Percentiles rank a stretch among this genome's conserved stretches.
phyloP scores from a whole-genome alignment of 2,113 vertebrate genomes.

The Acrocephalus arundinaceus region DNA sequence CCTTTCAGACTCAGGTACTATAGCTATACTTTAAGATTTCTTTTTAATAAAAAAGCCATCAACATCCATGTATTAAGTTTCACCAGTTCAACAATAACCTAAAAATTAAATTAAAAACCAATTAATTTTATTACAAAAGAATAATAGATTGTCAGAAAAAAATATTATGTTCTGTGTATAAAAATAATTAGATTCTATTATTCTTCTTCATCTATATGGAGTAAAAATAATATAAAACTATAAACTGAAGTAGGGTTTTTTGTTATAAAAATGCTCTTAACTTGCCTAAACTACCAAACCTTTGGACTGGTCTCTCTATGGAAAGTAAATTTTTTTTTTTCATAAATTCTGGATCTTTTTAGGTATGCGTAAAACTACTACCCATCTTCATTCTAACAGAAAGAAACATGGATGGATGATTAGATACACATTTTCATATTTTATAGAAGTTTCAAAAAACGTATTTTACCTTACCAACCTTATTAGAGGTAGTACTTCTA shows the following conservation, averaged over 20 bases:
- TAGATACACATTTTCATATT: not conserved
- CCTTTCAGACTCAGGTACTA: not conserved
- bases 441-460: rapidly evolving
- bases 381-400: not conserved
- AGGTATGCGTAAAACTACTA: not conserved
- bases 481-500: not conserved
- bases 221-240: not conserved
- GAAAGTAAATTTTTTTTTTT: not conserved
- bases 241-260: not conserved
- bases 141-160: not conserved
- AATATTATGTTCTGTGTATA: not conserved
- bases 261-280: not conserved
- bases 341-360: not conserved
- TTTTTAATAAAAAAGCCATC: not conserved
- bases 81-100: not conserved
- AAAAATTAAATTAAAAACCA: not conserved
- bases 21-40: not conserved
- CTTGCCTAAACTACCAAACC: not conserved
- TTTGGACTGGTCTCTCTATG: not conserved
- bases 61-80: not conserved
- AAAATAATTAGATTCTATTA: not conserved
- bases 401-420: not conserved
- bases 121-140: not conserved
- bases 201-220: not conserved
- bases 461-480: constrained; percentile 48